Percentiles rank a stretch among this genome's conserved stretches.
Evolutionary conservation across 37 sponge, comb jelly and placozoan genomes (phyloP).

Genomic region (Geodia barretti): DNA sequence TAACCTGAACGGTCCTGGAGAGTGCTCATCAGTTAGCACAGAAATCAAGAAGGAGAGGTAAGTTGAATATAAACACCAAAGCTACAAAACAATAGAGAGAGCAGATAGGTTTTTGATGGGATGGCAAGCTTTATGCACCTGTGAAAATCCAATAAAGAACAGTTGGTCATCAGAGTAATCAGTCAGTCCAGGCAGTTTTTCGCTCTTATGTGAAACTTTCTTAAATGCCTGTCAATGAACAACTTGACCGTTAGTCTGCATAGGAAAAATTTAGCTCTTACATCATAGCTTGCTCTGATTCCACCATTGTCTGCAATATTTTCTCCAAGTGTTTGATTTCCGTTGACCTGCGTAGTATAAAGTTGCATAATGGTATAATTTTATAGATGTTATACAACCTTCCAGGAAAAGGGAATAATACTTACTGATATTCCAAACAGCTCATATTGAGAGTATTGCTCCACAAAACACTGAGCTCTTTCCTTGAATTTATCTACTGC

Average conservation of each 20-base stretch:
- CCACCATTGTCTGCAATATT: not conserved
- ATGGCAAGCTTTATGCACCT: conserved; percentile 36
- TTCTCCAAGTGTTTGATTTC: not conserved
- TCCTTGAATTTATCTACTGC: conserved; percentile 31
- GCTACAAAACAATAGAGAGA: not conserved
- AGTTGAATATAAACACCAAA: conserved; percentile 39
- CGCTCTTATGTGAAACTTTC: conserved; percentile 11
- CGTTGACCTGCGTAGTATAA: not conserved
- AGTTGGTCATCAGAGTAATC: conserved; percentile 50
- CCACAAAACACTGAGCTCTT: conserved; percentile 49
- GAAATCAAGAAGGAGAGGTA: not conserved
- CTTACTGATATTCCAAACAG: conserved; percentile 59
- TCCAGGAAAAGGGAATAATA: too few species aligned
- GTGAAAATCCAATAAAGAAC: conserved; percentile 64
- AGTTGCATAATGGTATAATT: too few species aligned
- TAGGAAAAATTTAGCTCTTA: too few species aligned
- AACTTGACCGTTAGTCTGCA: too few species aligned
- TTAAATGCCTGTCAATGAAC: not conserved
- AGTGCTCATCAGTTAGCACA: conserved; percentile 25
- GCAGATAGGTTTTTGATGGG: too few species aligned
- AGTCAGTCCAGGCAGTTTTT: not conserved
- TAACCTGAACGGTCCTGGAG: conserved; percentile 22
- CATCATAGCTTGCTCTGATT: not conserved
- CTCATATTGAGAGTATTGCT: conserved; percentile 72
- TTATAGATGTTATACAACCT: too few species aligned